Conservation (phyloP, 1,140 invertebrate genomes). For the Ridgeia piscesae region DNA sequence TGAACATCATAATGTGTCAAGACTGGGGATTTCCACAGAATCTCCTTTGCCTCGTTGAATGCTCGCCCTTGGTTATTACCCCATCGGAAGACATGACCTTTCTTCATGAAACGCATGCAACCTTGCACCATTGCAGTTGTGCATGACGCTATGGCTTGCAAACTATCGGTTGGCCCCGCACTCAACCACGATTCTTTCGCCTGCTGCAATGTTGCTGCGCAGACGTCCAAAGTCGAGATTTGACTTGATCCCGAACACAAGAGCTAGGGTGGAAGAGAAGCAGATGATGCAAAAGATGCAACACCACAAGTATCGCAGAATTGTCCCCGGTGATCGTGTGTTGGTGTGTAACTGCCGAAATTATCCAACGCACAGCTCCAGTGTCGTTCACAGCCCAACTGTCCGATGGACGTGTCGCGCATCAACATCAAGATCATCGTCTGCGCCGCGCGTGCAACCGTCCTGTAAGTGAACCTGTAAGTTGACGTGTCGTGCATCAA, state of each 20-base stretch:
- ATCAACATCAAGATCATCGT: no score
- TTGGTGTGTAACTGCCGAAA: slow-evolving; percentile 13
- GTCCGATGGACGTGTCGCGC: neutral
- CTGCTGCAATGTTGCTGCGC: no score
- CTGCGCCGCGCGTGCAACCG: no score
- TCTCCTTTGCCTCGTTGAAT: no score
- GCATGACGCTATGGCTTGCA: slow-evolving; percentile 10
- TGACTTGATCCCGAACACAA: neutral
- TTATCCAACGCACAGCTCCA: slow-evolving; percentile 3
- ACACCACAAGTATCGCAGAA: neutral
- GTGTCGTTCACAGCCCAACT: no score
- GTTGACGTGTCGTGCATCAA: no score
- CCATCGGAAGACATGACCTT: no score
- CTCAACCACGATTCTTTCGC: neutral
- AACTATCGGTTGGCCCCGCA: slow-evolving; percentile 13
- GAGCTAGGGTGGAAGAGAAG: slow-evolving; percentile 3
- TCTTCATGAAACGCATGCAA: slow-evolving; percentile 21
- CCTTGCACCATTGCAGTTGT: slow-evolving; percentile 10
- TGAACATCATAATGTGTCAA: no score
- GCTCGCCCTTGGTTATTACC: no score
- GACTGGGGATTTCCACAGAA: no score
- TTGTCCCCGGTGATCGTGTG: neutral
- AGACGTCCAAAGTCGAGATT: slow-evolving; percentile 21
- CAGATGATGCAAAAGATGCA: slow-evolving; percentile 5
- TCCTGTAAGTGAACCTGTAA: no score